These are phyloP conservation scores for Temnothorax unifasciatus DNA, from an alignment of 2,888 invertebrate species.

Conservation along the genomic window DNA sequence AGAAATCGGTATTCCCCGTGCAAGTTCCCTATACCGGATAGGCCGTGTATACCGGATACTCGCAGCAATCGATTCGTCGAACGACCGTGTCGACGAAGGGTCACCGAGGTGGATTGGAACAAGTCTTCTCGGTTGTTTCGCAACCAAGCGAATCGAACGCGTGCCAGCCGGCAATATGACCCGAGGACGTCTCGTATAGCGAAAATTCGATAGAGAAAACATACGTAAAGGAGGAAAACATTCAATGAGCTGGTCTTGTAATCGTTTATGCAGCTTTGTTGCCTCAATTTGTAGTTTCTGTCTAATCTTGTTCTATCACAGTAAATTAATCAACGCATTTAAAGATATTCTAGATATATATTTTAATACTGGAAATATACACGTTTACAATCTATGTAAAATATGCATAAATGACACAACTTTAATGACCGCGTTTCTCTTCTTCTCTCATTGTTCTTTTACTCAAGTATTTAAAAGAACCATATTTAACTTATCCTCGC, in stretches of 20 bases:
- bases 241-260: slow-evolving; percentile 50
- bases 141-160: slow-evolving; percentile 73
- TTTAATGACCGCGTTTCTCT: not conserved
- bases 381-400: not conserved
- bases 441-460: not conserved
- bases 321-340: not conserved
- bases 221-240: slow-evolving; percentile 60
- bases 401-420: too few relatives aligned
- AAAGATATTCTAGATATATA: not conserved
- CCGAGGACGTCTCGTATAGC: slow-evolving; percentile 63
- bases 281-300: not conserved
- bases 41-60: slow-evolving; percentile 64
- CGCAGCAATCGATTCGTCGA: slow-evolving; percentile 74
- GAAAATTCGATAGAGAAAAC: slow-evolving; percentile 59
- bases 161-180: slow-evolving; percentile 69
- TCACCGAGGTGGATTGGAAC: slow-evolving; percentile 67
- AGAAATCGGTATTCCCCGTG: slow-evolving; percentile 53
- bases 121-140: slow-evolving; percentile 69
- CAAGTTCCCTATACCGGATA: slow-evolving; percentile 62
- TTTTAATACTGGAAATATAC: too few relatives aligned
- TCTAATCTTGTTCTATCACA: not conserved
- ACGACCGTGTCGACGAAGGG: slow-evolving; percentile 61
- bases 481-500: not conserved
- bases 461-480: not conserved
- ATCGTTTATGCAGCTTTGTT: slow-evolving; percentile 1